phyloP scores from a whole-genome alignment of 2,113 vertebrate species.

The Castor canadensis region DNA sequence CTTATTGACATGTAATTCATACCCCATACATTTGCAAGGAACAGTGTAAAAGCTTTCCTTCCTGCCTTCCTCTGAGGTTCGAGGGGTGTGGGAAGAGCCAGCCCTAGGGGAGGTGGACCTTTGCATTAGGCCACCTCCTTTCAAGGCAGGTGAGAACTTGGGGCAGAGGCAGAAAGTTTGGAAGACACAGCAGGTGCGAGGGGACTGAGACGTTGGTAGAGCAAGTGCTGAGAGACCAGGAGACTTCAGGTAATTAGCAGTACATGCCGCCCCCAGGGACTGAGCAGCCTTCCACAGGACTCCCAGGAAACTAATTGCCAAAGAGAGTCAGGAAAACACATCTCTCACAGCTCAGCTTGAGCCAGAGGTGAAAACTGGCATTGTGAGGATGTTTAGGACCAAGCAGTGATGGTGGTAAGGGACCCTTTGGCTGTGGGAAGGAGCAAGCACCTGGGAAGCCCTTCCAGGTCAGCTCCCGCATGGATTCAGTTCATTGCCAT shows the following conservation, averaged over 20 bases:
- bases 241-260: not conserved
- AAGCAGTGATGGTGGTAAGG: not conserved
- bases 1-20: not conserved
- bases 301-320: not conserved
- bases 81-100: not conserved
- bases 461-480: accelerated
- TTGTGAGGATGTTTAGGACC: not conserved
- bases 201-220: not conserved
- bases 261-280: not conserved
- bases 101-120: not conserved
- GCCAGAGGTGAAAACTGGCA: accelerated
- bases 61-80: too few species aligned
- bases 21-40: not conserved
- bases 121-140: not conserved
- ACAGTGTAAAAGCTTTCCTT: not conserved
- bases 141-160: not conserved
- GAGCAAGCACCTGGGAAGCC: not conserved
- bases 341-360: not conserved
- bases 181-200: not conserved
- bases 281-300: not conserved
- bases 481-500: not conserved
- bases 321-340: not conserved
- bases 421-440: not conserved
- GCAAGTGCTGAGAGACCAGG: accelerated
- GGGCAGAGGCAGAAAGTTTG: not conserved